A percentile compares a stretch with the other conserved stretches of the same genome.
phyloP scores from a whole-genome alignment of 2,113 vertebrate species.

The pig (Sus scrofa) region DNA sequence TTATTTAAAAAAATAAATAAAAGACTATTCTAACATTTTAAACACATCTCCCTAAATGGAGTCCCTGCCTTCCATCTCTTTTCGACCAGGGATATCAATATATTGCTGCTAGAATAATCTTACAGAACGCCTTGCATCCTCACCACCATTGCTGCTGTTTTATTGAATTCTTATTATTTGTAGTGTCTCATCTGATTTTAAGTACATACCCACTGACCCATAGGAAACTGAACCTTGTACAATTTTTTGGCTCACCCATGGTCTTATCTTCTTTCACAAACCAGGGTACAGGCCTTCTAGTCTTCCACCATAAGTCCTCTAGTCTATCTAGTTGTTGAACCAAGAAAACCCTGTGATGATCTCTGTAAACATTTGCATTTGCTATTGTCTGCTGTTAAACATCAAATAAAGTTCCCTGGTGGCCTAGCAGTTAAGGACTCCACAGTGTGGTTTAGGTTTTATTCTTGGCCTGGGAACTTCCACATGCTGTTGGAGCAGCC shows the following conservation, averaged over 20 bases:
- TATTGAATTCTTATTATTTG: neutral
- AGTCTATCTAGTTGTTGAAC: neutral
- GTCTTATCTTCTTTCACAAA: neutral
- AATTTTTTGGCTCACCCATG: neutral
- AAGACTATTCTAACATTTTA: neutral
- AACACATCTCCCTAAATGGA: neutral
- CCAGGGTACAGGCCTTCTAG: neutral
- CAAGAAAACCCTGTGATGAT: neutral
- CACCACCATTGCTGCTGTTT: neutral
- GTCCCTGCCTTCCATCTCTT: neutral
- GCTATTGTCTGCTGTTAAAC: neutral
- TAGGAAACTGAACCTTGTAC: neutral
- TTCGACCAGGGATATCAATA: too few species aligned
- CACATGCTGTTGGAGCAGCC: too few species aligned
- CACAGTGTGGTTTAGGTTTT: too few species aligned
- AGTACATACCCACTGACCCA: neutral
- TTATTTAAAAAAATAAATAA: neutral
- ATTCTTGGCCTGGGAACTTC: too few species aligned
- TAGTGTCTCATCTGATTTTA: neutral
- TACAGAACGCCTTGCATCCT: neutral
- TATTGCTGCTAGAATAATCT: neutral
- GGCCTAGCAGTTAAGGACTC: too few species aligned
- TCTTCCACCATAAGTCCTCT: neutral
- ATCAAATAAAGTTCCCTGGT: neutral
- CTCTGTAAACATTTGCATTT: neutral